phyloP scores from a whole-genome alignment of 2,797 vertebrate genomes.

The Limnodromus scolopaceus region DNA sequence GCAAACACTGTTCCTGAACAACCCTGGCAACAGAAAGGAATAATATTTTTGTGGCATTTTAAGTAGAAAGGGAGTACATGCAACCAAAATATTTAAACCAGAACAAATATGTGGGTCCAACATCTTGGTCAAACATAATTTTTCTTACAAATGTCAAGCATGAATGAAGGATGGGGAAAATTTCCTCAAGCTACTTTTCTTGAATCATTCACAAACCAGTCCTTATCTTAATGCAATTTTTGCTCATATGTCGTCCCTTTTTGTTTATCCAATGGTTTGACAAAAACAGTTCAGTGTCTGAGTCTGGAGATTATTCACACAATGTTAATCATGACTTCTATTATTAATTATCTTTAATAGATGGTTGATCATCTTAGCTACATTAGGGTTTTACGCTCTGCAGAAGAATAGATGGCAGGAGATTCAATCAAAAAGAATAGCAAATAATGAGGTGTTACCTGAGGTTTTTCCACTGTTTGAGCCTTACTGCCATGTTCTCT shows the following conservation, averaged over 20 bases:
- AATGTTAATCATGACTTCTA: neutral
- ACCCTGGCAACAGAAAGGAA: neutral
- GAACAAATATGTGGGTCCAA: neutral
- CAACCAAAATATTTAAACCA: neutral
- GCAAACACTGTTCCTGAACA: neutral
- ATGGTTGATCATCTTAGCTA: neutral
- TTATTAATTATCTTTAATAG: neutral
- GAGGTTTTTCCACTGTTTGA: neutral
- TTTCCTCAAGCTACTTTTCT: neutral
- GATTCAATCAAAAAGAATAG: neutral
- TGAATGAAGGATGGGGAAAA: neutral
- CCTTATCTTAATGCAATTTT: neutral
- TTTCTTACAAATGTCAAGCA: neutral
- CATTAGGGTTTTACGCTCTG: neutral
- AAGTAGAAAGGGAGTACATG: neutral
- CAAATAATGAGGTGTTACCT: neutral
- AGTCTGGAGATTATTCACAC: neutral
- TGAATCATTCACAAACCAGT: neutral
- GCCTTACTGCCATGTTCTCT: neutral
- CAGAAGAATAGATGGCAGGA: neutral
- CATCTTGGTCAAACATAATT: neutral
- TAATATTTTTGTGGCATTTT: neutral
- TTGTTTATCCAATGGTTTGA: neutral
- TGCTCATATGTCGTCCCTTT: neutral
- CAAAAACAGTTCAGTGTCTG: neutral